Evolutionary conservation across 1,140 invertebrate species (phyloP).

Genomic region (Copidosoma floridanum): DNA sequence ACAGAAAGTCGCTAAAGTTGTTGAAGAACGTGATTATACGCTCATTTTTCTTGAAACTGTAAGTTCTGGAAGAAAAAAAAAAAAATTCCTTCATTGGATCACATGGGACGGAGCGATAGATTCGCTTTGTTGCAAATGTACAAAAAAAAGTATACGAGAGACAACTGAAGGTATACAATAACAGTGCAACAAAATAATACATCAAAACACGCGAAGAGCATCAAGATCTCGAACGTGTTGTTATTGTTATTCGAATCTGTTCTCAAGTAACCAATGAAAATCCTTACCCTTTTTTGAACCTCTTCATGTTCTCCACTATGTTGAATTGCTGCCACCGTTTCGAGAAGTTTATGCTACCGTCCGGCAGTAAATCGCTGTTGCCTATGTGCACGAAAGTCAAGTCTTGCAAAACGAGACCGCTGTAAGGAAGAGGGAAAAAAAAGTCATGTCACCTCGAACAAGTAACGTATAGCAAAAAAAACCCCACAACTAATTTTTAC

Average conservation of each 20-base stretch:
- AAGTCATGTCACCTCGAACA: slow-evolving; percentile 1
- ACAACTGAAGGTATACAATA: slow-evolving; percentile 7
- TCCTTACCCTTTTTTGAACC: slow-evolving; percentile 92
- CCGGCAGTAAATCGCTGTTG: slow-evolving; percentile 84
- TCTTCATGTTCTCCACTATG: slow-evolving; percentile 96
- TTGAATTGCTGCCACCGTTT: slow-evolving; percentile 98
- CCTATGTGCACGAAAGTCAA: slow-evolving; percentile 98
- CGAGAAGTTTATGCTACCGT: slow-evolving; percentile 92
- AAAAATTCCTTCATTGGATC: slow-evolving; percentile 28
- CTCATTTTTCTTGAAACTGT: slow-evolving; percentile 88
- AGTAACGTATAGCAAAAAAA: neutral
- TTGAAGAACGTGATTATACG: slow-evolving; percentile 93
- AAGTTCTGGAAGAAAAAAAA: slow-evolving; percentile 64
- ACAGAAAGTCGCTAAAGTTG: slow-evolving; percentile 92
- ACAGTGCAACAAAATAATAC: too few relatives aligned
- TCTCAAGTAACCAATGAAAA: too few relatives aligned
- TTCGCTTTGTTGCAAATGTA: too few relatives aligned
- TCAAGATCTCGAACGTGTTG: too few relatives aligned
- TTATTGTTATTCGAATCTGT: too few relatives aligned
- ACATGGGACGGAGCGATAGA: too few relatives aligned
- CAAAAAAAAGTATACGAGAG: too few relatives aligned
- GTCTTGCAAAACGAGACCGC: slow-evolving; percentile 96
- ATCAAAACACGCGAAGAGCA: too few relatives aligned
- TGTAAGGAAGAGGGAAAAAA: slow-evolving; percentile 56
- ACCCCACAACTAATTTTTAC: slow-evolving; percentile 40